Evolutionary conservation across 2,113 vertebrate species (phyloP).

Genomic region (Thryonomys swinderianus): DNA sequence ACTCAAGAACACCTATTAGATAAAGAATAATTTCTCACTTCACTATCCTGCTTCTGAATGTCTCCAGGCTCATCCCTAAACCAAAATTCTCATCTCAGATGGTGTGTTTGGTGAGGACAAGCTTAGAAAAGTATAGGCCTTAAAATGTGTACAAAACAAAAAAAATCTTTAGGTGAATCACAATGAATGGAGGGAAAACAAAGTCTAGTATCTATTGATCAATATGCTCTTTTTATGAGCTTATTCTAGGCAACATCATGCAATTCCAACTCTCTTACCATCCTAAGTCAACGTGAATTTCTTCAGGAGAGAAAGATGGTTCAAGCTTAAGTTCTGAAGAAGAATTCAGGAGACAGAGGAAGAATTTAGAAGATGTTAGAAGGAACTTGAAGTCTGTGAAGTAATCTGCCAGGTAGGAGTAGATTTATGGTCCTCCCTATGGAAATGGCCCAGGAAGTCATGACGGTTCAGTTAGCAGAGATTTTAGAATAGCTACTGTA

Average conservation of each 20-base stretch:
- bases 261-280: neutral
- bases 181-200: neutral
- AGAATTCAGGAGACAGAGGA: no score
- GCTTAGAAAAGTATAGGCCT: neutral
- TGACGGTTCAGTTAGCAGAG: neutral
- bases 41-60: neutral
- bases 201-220: neutral
- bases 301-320: neutral
- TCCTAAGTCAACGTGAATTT: neutral
- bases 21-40: neutral
- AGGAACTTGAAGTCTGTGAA: neutral
- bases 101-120: neutral
- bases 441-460: neutral
- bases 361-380: neutral
- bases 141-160: neutral
- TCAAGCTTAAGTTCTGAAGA: neutral
- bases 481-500: neutral
- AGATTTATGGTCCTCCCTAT: neutral
- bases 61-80: neutral
- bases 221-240: neutral
- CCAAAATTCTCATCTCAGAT: neutral
- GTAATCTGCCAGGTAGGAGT: no score
- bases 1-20: no score
- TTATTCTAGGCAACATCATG: no score
- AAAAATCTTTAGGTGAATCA: neutral